Evolutionary conservation across 2,888 invertebrate species (phyloP), one percentile per base, ranked within the genome.

Genomic region (Lasioglossum calceatum): DNA sequence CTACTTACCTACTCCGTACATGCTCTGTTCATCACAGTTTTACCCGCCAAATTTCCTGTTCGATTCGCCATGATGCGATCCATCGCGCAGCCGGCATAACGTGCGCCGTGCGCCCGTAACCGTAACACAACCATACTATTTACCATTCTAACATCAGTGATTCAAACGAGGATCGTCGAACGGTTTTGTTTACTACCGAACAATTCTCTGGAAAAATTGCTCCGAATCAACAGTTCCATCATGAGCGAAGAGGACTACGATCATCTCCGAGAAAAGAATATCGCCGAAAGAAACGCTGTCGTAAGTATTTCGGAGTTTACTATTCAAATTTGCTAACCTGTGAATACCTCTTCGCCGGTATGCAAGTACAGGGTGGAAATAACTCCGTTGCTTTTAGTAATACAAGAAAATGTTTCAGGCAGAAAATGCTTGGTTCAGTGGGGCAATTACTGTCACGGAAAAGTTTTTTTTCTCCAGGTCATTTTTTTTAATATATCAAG

Each of bases 231-330:
- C 2, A 70, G 14, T 27, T 42, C 23, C 47, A 27, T 75, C 14
- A 92, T 92, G 92, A 73, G 32, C 4, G 87, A 90, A 50, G 27
- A 88, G 50, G 77, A 95, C 79, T 94, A 94, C 79, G 94, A 94
- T 42, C 84, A 89, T 39, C 72, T 94, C 58, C 91, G 95, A 27
- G 89, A 92, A 80, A 91, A 88, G 84, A 95, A 95, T 84, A 94
- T 95, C 72, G 92, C 93, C 47, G 93, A 94, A 81, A 89, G 93
- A 71, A 91, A 94, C 72, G 94, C 93, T 14, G 88, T 94, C 80
- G 95, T 95, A 92, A 93, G 93, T 90, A 82, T 10, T 54, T 74
- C 4, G 23, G 23, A 70, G 39, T 84, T 73, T 23, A 4, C 19
- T 7, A 50, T 75, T 64, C 8, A 23, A 19, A 16, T 58, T 44